Conservation (phyloP, 2,888 invertebrate genomes). For the Tenthredo notha region DNA sequence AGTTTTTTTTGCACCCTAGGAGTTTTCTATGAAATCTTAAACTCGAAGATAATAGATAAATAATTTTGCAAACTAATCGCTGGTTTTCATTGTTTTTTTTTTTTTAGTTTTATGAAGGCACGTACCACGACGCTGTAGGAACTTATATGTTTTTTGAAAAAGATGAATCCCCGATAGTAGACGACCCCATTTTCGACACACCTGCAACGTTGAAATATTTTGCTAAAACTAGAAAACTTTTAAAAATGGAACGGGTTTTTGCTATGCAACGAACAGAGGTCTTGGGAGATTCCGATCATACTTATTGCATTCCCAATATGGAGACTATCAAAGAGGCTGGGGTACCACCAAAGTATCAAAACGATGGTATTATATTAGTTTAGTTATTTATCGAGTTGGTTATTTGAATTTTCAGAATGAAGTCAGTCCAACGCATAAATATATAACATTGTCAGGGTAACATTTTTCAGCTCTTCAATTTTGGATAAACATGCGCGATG, state of each 20-base stretch:
- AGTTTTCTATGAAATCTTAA: background rate
- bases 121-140: conserved; percentile 85
- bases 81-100: conserved; percentile 31
- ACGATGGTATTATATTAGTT: conserved; percentile 64
- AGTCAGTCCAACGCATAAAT: background rate
- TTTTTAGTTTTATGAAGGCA: conserved; percentile 80
- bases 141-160: conserved; percentile 88
- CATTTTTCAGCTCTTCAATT: conserved; percentile 66
- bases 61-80: background rate
- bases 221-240: conserved; percentile 84
- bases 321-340: conserved; percentile 69
- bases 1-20: background rate
- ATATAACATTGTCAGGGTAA: background rate
- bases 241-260: conserved; percentile 86
- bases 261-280: conserved; percentile 78
- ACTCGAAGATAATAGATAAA: background rate
- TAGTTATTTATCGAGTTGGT: conserved; percentile 1
- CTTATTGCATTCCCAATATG: conserved; percentile 69
- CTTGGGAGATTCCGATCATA: conserved; percentile 69
- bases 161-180: conserved; percentile 77
- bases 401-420: background rate
- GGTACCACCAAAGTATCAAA: conserved; percentile 69
- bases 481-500: conserved; percentile 68
- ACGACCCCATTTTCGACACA: conserved; percentile 79
- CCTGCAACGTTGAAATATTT: conserved; percentile 82